phyloP scores from a whole-genome alignment of 2,888 invertebrate genomes.

The Tholera decimalis region DNA sequence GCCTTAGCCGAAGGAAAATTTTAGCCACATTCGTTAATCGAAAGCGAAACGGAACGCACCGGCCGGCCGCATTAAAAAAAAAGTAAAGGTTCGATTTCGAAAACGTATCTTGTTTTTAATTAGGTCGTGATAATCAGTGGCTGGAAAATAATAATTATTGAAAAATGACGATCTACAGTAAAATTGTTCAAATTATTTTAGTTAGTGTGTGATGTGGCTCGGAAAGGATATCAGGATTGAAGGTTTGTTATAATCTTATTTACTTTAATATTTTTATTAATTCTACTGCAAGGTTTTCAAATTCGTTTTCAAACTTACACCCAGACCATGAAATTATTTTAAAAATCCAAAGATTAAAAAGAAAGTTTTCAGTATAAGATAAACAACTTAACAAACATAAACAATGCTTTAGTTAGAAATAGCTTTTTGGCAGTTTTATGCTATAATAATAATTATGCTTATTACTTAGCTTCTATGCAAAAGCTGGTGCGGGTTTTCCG shows the following conservation, averaged over 20 bases:
- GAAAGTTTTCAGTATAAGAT: too few relatives aligned
- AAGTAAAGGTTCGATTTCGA: conserved; percentile 42
- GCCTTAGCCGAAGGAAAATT: conserved; percentile 72
- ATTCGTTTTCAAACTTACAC: too few relatives aligned
- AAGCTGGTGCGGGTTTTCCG: too few relatives aligned
- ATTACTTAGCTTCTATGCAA: too few relatives aligned
- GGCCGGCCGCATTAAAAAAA: conserved; percentile 53
- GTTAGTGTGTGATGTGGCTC: conserved; percentile 82
- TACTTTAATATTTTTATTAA: background rate
- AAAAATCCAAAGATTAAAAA: too few relatives aligned
- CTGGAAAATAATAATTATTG: conserved; percentile 50
- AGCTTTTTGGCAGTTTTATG: too few relatives aligned
- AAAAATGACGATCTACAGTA: conserved; percentile 89
- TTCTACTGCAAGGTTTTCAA: too few relatives aligned
- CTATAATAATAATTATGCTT: too few relatives aligned
- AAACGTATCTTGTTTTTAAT: conserved; percentile 47
- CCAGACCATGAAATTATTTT: too few relatives aligned
- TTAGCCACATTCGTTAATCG: conserved; percentile 76
- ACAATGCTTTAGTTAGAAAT: too few relatives aligned
- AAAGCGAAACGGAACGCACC: conserved; percentile 77
- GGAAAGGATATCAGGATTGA: conserved; percentile 62
- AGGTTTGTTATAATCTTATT: conserved; percentile 64
- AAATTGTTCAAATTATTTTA: conserved; percentile 89
- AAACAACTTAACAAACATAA: too few relatives aligned
- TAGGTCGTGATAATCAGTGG: conserved; percentile 53